Percentiles rank a stretch among this genome's conserved stretches.
Evolutionary conservation across 2,888 invertebrate species (phyloP).

Genomic region (Luffia ferchaultella): DNA sequence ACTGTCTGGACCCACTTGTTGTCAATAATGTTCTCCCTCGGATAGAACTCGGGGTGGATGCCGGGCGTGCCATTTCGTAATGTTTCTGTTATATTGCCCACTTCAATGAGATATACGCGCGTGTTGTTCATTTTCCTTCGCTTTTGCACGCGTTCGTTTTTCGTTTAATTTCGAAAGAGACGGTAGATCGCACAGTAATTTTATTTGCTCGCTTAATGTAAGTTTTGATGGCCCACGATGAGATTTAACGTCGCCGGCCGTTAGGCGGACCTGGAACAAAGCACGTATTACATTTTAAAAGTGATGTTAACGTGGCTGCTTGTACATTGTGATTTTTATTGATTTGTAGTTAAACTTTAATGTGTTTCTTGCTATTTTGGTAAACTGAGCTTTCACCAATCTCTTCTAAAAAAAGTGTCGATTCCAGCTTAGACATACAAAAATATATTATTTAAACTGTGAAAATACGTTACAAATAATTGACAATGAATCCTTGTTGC

Average conservation of each 20-base stretch:
- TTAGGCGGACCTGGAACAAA: conserved; percentile 44
- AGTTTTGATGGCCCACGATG: conserved; percentile 16
- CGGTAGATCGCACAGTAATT: conserved; percentile 1
- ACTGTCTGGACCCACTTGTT: conserved; percentile 73
- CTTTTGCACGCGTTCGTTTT: not conserved
- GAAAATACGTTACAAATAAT: not conserved
- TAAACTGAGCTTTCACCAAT: not conserved
- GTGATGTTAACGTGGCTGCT: not conserved
- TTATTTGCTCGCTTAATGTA: conserved; percentile 8
- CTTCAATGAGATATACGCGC: conserved; percentile 22
- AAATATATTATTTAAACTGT: not conserved
- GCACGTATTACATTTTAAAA: conserved; percentile 16
- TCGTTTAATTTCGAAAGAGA: not conserved
- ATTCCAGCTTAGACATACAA: not conserved
- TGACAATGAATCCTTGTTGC: not conserved
- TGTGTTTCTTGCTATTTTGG: not conserved
- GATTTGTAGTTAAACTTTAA: not conserved
- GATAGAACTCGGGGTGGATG: not conserved
- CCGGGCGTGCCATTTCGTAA: conserved; percentile 2
- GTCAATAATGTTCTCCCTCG: conserved; percentile 64
- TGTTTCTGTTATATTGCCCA: conserved; percentile 5
- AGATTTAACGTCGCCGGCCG: conserved; percentile 28
- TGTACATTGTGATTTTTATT: not conserved
- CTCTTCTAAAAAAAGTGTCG: not conserved
- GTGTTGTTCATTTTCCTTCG: conserved; percentile 38